Evolutionary conservation across 2,888 invertebrate species (phyloP), one percentile per base, ranked within the genome.

Genomic region (Graphium colonna): DNA sequence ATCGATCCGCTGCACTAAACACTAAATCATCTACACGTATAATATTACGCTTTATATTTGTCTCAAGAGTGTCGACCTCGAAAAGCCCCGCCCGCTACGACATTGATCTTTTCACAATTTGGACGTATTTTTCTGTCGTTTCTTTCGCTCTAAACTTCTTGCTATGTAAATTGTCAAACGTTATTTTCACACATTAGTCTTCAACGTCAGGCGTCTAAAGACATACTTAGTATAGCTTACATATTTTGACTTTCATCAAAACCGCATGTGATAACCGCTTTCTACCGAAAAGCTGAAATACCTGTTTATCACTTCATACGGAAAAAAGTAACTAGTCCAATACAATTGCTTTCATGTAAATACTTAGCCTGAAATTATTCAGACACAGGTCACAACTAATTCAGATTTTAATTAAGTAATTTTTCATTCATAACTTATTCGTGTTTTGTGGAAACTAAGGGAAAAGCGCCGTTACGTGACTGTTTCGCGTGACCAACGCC

Each of bases 1-100:
- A 89, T 89, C 75, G 89, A 88, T 87, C 87, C 75, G 64, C 60
- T 86, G 81, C 83, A 84, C 73, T 73, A 68, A 72, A 70, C 71
- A 74, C 68, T 65, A 69, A 67, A 69, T 68, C 65, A 61, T 65
- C 51, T 63, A 55, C 40, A 49, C 47, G 38, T 55, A 50, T 31
- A 47, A 58, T 52, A 48, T 51, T 47, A 55, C 50, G 51, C 43
- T 40, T 53, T 64, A 60, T 54, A 56, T 62, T 49, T 60, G 50
- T 46, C 55, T 58, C 55, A 52, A 49, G 56, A 51, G 40, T 51
- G 50, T 57, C 60, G 58, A 63, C 61, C 60, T 64, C 57, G 52
- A 54, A 58, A 48, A 52, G 55, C 60, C 53, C 57, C 57, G 57
- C 58, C 56, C 53, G 55, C 58, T 62, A 60, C 48, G 54, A 60